Percentiles rank a stretch among this genome's conserved stretches.
Conservation (phyloP, 2,888 invertebrate species). For the Cynaeus angustus region DNA sequence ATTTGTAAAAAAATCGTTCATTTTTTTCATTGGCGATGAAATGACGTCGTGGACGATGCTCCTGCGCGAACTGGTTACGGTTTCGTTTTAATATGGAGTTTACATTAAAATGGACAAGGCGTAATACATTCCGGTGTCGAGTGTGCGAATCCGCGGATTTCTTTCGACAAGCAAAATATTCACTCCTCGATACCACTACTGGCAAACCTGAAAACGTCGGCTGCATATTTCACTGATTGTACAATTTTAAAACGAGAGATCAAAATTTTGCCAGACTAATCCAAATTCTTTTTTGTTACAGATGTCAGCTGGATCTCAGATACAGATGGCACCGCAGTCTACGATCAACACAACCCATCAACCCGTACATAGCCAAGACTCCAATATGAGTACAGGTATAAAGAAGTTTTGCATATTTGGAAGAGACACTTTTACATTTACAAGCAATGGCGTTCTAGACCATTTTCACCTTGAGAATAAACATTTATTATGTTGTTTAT, state of each 20-base stretch:
- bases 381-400: conserved; percentile 96
- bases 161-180: conserved; percentile 59
- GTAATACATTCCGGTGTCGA: conserved; percentile 51
- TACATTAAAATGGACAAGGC: conserved; percentile 45
- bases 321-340: conserved; percentile 97
- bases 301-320: conserved; percentile 98
- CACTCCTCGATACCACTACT: conserved; percentile 56
- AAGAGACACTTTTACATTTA: conserved; percentile 34
- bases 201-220: conserved; percentile 63
- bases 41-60: conserved; percentile 31
- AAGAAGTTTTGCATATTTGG: conserved; percentile 38
- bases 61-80: conserved; percentile 39
- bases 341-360: conserved; percentile 85
- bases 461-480: conserved; percentile 48
- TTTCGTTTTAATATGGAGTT: conserved; percentile 42
- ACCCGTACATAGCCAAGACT: conserved; percentile 95
- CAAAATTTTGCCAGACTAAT: conserved; percentile 39
- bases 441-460: conserved; percentile 42
- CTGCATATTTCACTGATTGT: conserved; percentile 47
- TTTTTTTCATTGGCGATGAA: conserved; percentile 20
- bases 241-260: conserved; percentile 41
- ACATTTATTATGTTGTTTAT: conserved; percentile 44
- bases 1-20: conserved; percentile 6
- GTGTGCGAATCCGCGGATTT: conserved; percentile 57
- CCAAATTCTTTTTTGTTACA: conserved; percentile 73